phyloP scores from a whole-genome alignment of 1,140 invertebrate species.

The Steinernema feltiae region DNA sequence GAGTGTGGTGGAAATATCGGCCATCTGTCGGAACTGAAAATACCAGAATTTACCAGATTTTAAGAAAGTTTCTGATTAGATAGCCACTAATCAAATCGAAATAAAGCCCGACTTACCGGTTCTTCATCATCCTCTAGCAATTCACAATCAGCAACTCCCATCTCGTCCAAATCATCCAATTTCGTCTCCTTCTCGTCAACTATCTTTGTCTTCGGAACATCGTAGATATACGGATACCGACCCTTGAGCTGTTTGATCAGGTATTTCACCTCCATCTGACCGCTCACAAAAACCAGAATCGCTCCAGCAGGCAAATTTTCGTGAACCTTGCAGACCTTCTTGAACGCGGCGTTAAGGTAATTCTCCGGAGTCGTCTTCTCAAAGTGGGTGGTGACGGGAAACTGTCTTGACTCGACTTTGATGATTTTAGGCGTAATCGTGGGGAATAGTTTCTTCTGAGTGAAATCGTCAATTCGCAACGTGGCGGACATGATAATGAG shows the following conservation, averaged over 20 bases:
- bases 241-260: conserved; percentile 65
- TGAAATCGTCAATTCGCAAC: conserved; percentile 82
- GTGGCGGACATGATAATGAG: conserved; percentile 99
- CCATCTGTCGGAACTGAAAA: background rate
- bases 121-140: conserved; percentile 26
- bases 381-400: conserved; percentile 88
- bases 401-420: conserved; percentile 78
- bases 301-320: conserved; percentile 82
- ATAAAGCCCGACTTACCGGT: background rate
- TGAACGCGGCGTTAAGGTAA: conserved; percentile 81
- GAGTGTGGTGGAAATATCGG: background rate
- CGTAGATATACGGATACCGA: conserved; percentile 64
- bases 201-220: conserved; percentile 37
- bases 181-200: conserved; percentile 26
- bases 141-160: conserved; percentile 23
- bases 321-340: conserved; percentile 78
- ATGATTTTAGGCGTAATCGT: conserved; percentile 51
- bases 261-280: conserved; percentile 74
- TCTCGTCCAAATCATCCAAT: conserved; percentile 47
- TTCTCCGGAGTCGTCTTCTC: conserved; percentile 79
- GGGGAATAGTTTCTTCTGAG: conserved; percentile 65
- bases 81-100: too few species aligned
- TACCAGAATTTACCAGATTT: background rate
- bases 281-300: conserved; percentile 75
- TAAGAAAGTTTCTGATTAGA: too few species aligned